Conservation (phyloP, 2,113 vertebrate species). For the Lonchura striata region DNA sequence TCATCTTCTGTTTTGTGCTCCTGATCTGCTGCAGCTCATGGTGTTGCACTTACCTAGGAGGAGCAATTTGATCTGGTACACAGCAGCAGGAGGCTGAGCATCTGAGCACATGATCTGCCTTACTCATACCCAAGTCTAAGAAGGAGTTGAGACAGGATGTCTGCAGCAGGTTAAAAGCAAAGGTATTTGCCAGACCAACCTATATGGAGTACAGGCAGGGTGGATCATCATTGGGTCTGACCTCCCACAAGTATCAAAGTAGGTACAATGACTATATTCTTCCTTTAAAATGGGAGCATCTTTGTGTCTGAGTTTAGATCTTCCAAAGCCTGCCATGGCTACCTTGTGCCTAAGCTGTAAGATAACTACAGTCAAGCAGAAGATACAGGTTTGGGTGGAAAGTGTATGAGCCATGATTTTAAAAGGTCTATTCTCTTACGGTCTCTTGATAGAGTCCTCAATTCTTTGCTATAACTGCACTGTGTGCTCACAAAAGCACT, state of each 20-base stretch:
- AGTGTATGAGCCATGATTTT: not conserved
- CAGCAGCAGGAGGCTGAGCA: not conserved
- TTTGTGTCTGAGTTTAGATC: not conserved
- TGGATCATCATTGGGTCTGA: not conserved
- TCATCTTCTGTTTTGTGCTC: not conserved
- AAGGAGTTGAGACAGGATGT: not conserved
- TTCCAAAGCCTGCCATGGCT: fast-evolving
- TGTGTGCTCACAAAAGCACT: not conserved
- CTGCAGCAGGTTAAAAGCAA: not conserved
- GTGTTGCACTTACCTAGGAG: not conserved
- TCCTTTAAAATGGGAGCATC: not conserved
- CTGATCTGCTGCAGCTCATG: not conserved
- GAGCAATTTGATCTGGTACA: not conserved
- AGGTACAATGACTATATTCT: not conserved
- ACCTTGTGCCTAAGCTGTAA: not conserved
- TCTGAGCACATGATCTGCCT: fast-evolving
- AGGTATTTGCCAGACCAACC: not conserved
- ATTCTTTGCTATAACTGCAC: not conserved
- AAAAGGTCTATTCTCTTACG: not conserved
- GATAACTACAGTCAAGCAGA: not conserved
- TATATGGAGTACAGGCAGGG: not conserved
- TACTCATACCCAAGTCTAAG: not conserved
- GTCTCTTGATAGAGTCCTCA: not conserved
- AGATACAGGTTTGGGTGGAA: not conserved
- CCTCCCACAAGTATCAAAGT: not conserved